Percentiles rank a stretch among this genome's conserved stretches.
phyloP scores from a whole-genome alignment of 2,888 invertebrate species.

The Agonopterix heracliana region DNA sequence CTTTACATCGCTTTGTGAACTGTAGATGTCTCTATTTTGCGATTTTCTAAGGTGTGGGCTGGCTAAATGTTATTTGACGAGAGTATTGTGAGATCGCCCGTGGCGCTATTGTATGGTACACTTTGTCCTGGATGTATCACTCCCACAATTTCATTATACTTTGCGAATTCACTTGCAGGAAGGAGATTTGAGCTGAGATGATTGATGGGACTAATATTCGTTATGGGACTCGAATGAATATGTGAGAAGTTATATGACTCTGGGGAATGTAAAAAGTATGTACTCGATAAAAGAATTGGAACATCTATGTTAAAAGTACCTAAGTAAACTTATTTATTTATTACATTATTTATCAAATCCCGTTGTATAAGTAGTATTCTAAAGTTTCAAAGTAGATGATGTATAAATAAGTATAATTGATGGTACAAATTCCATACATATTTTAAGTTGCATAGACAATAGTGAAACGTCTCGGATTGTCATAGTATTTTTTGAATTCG shows the following conservation, averaged over 20 bases:
- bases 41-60: slow-evolving; percentile 73
- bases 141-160: slow-evolving; percentile 66
- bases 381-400: too few relatives aligned
- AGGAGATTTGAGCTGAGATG: slow-evolving; percentile 45
- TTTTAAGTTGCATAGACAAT: too few relatives aligned
- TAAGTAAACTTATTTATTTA: too few relatives aligned
- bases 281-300: too few relatives aligned
- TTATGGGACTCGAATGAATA: slow-evolving; percentile 30
- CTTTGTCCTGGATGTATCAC: slow-evolving; percentile 63
- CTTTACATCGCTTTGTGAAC: slow-evolving; percentile 54
- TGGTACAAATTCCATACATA: too few relatives aligned
- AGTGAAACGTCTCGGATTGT: too few relatives aligned
- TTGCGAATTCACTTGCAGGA: slow-evolving; percentile 58
- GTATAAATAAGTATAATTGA: too few relatives aligned
- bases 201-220: slow-evolving; percentile 53
- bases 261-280: slow-evolving; percentile 29
- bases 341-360: too few relatives aligned
- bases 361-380: too few relatives aligned
- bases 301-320: too few relatives aligned
- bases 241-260: slow-evolving; percentile 66
- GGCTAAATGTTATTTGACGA: slow-evolving; percentile 75
- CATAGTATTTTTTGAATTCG: too few relatives aligned
- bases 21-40: slow-evolving; percentile 70
- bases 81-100: slow-evolving; percentile 67
- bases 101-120: slow-evolving; percentile 48